phyloP scores from a whole-genome alignment of 2,797 vertebrate genomes.

The Aselliscus stoliczkanus region DNA sequence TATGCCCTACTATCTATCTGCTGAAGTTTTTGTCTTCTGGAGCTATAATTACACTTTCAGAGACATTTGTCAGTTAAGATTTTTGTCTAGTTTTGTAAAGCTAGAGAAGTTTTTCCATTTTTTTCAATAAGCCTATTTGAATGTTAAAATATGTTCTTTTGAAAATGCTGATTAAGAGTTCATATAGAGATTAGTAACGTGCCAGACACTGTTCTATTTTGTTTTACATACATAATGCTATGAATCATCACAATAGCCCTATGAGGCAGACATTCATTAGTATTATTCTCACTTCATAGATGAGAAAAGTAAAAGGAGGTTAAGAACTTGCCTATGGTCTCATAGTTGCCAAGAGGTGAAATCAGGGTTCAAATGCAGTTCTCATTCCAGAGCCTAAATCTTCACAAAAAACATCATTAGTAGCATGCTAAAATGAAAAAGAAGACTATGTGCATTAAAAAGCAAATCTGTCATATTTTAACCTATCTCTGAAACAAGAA shows the following conservation, averaged over 20 bases:
- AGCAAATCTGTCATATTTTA: slow-evolving; percentile 21
- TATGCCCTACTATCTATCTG: neutral
- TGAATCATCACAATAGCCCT: neutral
- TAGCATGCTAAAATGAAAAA: neutral
- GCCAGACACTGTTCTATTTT: neutral
- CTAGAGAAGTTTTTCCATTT: neutral
- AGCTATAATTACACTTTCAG: slow-evolving; percentile 21
- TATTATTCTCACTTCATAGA: neutral
- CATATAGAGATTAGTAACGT: neutral
- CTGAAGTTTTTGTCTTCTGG: slow-evolving; percentile 18
- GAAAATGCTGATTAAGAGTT: neutral
- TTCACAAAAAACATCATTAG: neutral
- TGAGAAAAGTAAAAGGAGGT: slow-evolving; percentile 13
- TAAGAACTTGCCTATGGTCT: neutral
- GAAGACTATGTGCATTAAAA: neutral
- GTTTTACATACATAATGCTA: slow-evolving; percentile 13
- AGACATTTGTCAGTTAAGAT: neutral
- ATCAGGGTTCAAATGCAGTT: neutral
- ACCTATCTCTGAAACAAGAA: slow-evolving; percentile 35
- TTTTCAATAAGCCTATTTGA: neutral
- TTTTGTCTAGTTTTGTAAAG: neutral
- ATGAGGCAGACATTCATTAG: neutral
- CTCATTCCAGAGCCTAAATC: neutral
- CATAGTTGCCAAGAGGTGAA: neutral
- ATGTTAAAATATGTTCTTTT: slow-evolving; percentile 15